Conservation (phyloP, 2,888 invertebrate genomes). For the Cylloceria caligata region DNA sequence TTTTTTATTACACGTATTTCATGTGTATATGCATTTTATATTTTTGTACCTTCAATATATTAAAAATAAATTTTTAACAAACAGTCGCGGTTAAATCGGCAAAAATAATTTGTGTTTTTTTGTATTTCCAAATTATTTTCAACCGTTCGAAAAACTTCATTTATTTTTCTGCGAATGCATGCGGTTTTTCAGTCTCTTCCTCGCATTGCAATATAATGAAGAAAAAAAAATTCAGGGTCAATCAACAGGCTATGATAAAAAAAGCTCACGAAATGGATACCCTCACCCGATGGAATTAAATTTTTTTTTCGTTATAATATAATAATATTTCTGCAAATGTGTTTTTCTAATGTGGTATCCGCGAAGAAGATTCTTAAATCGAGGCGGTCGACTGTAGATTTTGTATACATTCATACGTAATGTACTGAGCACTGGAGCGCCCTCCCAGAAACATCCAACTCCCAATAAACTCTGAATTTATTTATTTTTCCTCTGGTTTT, state of each 20-base stretch:
- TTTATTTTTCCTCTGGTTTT: conserved; percentile 19
- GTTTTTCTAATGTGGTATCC: conserved; percentile 33
- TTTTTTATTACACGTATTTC: no score
- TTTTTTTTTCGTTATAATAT: conserved; percentile 37
- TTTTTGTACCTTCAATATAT: no score
- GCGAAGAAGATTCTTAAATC: conserved; percentile 11
- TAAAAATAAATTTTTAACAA: not conserved
- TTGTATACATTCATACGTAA: conserved; percentile 39
- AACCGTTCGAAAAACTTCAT: not conserved
- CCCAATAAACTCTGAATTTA: conserved; percentile 46
- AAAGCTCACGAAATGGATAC: conserved; percentile 32
- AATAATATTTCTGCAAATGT: conserved; percentile 54
- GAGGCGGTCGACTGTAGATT: conserved; percentile 26
- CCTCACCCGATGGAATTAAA: conserved; percentile 23
- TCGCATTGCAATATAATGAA: not conserved
- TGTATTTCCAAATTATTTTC: not conserved
- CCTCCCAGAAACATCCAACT: conserved; percentile 33
- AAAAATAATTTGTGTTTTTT: not conserved
- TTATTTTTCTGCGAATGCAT: not conserved
- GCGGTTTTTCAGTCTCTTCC: not conserved
- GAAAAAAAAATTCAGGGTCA: not conserved
- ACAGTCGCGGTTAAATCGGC: not conserved
- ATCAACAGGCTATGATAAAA: conserved; percentile 27
- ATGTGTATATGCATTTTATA: no score
- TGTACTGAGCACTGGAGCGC: conserved; percentile 43